Evolutionary conservation across 92 coral and sea anemone genomes (phyloP), one percentile per base, ranked within the genome.

Genomic region (Bergia sp.): DNA sequence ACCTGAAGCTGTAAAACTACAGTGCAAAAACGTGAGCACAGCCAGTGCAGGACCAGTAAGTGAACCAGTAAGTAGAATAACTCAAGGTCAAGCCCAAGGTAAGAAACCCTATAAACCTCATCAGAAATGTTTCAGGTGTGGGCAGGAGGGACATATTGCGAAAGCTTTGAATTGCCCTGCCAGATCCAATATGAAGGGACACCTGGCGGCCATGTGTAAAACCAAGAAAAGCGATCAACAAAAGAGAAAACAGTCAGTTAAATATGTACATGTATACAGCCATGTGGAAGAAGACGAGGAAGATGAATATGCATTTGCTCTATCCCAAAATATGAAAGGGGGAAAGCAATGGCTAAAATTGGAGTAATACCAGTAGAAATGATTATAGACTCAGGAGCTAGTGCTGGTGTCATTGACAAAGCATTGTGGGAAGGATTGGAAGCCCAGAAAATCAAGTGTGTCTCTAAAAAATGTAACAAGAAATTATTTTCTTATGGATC

Each of bases 71-170:
- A 76, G 42, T 41, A 76, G 55, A 43, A n/a, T 21, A 66, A 37
- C 7, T 13, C 37, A 13, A 43, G 37, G 12, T 12, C 23, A 44
- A 41, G 38, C 11, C 9, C 81, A 1, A 72, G 15, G 42, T 71
- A 88, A 71, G 86, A 81, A 66, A 45, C 76, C 37, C 44, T 29
- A 36, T 67, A 66, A 81, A 73, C 64, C 49, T 79, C 29, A 77
- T 12, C 80, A 76, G 39, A 76, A 3, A 58, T 89, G 91, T 55
- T 88, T 61, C 57, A 57, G 90, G 39, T 88, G 90, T 65, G 90
- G 90, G 40, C 50, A 43, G 20, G 3, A 36, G 50, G 86, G 90
- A 39, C 86, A 88, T 79, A 74, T 74, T 79, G 90, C 78, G 3
- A 79, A 37, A 79, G 53, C 49, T 45, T 66, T 67, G 1, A 80